A percentile compares a stretch with the other conserved stretches of the same genome.
These are phyloP conservation scores for Nasonia vitripennis DNA, from an alignment of 1,140 invertebrate genomes.

Conservation along the genomic window DNA sequence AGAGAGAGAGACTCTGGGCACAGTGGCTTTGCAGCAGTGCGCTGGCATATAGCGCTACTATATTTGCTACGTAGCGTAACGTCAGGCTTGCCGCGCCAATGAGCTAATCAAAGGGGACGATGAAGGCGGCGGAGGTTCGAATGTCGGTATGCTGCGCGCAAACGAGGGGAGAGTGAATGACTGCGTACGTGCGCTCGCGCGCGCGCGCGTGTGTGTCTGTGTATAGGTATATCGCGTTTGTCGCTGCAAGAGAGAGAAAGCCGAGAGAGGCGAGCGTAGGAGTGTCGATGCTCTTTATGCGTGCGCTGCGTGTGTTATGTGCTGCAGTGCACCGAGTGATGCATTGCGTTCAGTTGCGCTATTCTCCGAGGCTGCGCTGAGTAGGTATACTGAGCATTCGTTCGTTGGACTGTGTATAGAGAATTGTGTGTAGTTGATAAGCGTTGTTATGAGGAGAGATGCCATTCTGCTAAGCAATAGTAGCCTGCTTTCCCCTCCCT, in stretches of 20 bases:
- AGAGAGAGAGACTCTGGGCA: background rate
- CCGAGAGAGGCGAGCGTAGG: background rate
- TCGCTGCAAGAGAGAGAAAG: background rate
- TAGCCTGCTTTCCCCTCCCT: no score
- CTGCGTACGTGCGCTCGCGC: background rate
- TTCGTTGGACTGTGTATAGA: no score
- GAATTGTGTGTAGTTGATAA: no score
- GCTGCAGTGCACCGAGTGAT: background rate
- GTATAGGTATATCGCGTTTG: background rate
- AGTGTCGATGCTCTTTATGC: conserved; percentile 40
- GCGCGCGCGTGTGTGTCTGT: no score
- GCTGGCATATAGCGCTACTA: background rate
- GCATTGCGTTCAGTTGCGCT: no score
- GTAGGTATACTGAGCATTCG: no score
- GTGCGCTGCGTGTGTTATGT: background rate
- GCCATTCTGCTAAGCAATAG: no score
- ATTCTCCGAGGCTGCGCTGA: no score
- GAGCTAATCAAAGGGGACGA: conserved; percentile 43
- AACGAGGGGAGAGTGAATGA: background rate
- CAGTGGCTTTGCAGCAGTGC: background rate
- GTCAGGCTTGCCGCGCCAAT: conserved; percentile 40
- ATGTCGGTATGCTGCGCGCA: background rate
- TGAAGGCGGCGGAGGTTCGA: background rate
- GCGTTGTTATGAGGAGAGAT: no score
- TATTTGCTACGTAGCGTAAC: conserved; percentile 27